Evolutionary conservation across 92 coral and sea anemone genomes (phyloP).

Genomic region (Virgularia gustaviana): DNA sequence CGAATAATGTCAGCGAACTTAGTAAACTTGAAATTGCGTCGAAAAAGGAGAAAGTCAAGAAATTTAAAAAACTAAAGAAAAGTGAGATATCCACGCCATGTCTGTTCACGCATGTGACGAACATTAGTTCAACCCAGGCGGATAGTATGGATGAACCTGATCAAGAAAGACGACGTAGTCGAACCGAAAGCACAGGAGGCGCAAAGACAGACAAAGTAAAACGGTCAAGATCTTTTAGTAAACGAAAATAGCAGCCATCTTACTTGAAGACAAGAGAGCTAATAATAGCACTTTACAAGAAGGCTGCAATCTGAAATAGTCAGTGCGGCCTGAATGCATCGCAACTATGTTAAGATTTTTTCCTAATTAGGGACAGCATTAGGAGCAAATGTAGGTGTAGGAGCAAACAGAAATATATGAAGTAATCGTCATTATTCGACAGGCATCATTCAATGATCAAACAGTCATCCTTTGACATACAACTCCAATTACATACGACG

Average conservation of each 20-base stretch:
- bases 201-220: slow-evolving; percentile 14
- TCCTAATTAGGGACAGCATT: no score
- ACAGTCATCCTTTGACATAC: no score
- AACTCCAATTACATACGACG: no score
- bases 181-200: not conserved
- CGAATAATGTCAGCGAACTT: slow-evolving; percentile 69
- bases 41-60: slow-evolving; percentile 64
- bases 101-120: slow-evolving; percentile 94
- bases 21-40: slow-evolving; percentile 56
- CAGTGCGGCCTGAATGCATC: no score
- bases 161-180: not conserved
- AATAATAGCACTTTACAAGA: no score
- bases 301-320: no score
- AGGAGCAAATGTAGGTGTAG: no score
- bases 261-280: no score
- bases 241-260: not conserved
- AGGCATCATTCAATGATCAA: no score
- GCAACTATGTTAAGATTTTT: no score
- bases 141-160: slow-evolving; percentile 9
- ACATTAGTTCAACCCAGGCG: slow-evolving; percentile 74
- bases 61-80: slow-evolving; percentile 88
- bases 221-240: slow-evolving; percentile 22
- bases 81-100: slow-evolving; percentile 96
- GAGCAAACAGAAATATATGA: no score
- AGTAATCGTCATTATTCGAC: no score